Conservation (phyloP, 2,797 vertebrate species). For the Silurus aristotelis region DNA sequence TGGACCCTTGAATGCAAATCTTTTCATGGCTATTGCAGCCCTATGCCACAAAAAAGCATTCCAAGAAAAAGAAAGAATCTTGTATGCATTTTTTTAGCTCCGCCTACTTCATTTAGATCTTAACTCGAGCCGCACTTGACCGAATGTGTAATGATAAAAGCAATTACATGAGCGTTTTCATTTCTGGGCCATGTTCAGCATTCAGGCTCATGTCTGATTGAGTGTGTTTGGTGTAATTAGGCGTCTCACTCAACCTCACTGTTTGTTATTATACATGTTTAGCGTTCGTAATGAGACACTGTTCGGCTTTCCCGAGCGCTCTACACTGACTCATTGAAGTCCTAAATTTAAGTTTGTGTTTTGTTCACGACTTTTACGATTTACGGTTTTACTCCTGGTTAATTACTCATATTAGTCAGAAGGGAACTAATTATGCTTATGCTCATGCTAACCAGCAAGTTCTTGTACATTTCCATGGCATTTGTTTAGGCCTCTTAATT, state of each 20-base stretch:
- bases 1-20: no score
- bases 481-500: not conserved
- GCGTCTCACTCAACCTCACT: not conserved
- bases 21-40: no score
- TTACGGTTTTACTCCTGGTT: no score
- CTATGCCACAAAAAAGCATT: no score
- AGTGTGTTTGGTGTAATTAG: constrained; percentile 21
- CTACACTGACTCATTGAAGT: constrained; percentile 4
- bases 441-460: not conserved
- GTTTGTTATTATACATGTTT: constrained; percentile 16
- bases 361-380: not conserved
- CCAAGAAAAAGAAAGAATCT: no score
- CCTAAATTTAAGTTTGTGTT: not conserved
- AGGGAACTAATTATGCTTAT: not conserved
- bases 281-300: constrained; percentile 21
- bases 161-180: not conserved
- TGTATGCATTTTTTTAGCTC: no score
- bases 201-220: not conserved
- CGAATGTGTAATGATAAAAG: not conserved
- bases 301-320: constrained; percentile 5
- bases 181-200: not conserved
- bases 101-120: no score
- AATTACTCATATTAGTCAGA: not conserved
- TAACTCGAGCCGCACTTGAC: not conserved
- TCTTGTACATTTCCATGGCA: not conserved